Base-by-base conservation (phyloP, 2,888 invertebrate species). In the Mythimna loreyi region DNA sequence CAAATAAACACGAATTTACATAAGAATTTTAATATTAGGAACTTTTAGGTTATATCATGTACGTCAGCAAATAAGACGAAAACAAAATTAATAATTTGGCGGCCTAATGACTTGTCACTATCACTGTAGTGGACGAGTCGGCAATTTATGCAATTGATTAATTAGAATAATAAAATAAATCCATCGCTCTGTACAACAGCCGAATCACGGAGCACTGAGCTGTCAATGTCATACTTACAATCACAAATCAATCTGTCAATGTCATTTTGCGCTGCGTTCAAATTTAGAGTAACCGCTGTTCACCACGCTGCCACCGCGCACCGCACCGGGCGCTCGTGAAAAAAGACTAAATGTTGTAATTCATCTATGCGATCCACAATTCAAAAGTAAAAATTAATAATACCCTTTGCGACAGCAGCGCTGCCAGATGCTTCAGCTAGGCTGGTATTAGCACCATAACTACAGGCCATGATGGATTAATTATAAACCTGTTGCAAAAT, bases 121-220 rank as follows among this genome's bases (percentile, higher is more conserved):
- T 82, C 95, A 95, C 95, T 95, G 95, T 94, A 93, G 93, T 93
- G 95, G 93, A 95, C 90, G 89, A 93, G 91, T 78, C 73, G 61
- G 71, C 73, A 70, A 71, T 80, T 81, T 71, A 67, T 60, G 72
- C 80, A 81, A 71, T 69, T 78, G 76, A 72, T 79, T 78, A 76
- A 61, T 72, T 78, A 43, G 62, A 62, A 72, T 70, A 65, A 56
- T 55, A 69, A 81, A 72, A 69, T 74, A 76, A 67, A 72, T 33
- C 67, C 76, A 71, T 74, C 53, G 19, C 43, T 58, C 53, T 36
- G 25, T 43, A 23, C 68, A 71, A 43, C 56, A 80, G 55, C 69
- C 53, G 49, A 70, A 58, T 67, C 40, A 40, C 40, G 16, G 40
- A 40, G 13, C 59, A 66, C 40, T 68, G 71, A 61, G 53, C 55